Evolutionary conservation across 1,140 invertebrate species (phyloP), one percentile per base, ranked within the genome.

Genomic region (Leptonema lineaticorne): DNA sequence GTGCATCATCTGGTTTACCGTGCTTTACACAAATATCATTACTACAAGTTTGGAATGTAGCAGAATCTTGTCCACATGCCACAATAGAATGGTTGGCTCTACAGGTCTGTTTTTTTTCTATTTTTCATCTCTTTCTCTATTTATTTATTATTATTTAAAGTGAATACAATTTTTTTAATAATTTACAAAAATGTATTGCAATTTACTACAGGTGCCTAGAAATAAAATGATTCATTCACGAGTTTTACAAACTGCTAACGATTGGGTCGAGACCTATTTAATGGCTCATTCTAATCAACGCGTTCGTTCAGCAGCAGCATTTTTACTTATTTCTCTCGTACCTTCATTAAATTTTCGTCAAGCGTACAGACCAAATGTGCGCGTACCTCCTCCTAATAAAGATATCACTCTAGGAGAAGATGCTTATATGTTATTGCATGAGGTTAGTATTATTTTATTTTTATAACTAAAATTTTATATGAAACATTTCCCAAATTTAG

Each of bases 41-140:
- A 56, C 88, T 89, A 58, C 87, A 91, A 16, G 90, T 96, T 53
- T 96, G 94, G 92, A 94, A 96, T 78, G 92, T 91, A 0, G 92
- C 92, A 3, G 91, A 96, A 75, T 90, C 90, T 69, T 94, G 93
- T 71, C 93, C 94, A 2, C 92, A 95, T 77, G 91, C 91, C 16
- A 92, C 93, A 46, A 82, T 97, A 2, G 95, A 97, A 75, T 97
- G 95, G 95, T 82, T 97, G 24, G 91, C 93, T 2, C 78, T 92
- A 45, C 89, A 91, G 81, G 88, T 85, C 64, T n/a, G 24, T 26
- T 41, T 33, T 41, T 41, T 41, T 41, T n/a, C n/a, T n/a, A n/a
- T n/a, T n/a, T n/a, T n/a, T n/a, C n/a, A n/a, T n/a, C n/a, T n/a
- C n/a, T n/a, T n/a, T n/a, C n/a, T n/a, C n/a, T n/a, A n/a, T n/a